Base-by-base conservation (phyloP, 2,888 invertebrate genomes). In the Sylvicola cinctus region DNA sequence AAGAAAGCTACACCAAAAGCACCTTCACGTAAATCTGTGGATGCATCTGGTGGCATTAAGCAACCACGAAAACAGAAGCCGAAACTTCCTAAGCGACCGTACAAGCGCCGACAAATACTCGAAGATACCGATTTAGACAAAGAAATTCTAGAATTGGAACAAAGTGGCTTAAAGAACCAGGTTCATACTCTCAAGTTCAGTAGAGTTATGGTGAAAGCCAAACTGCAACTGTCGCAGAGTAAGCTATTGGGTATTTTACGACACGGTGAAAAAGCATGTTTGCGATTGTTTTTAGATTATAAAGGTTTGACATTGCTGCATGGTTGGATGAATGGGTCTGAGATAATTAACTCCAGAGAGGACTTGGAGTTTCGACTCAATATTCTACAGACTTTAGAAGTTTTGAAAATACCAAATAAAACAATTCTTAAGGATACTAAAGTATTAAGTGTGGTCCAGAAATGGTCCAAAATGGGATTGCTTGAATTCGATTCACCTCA, bases 351-450 rank as follows among this genome's bases (percentile, higher is more conserved):
- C 29, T 7, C 28, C 4, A 39, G 42, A 26, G 25, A 16, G 12
- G 37, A 39, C 7, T 17, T 36, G 3, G 30, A 32, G 32, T 41
- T 31, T 54, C 81, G 83, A 58, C 65, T 68, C 41, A 74, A 76
- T 46, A 65, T 80, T 49, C 60, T 95, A 16, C 72, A 75, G 47
- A 81, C 87, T 0, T 60, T 96, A 37, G 74, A 76, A 42, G 70
- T 75, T 15, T 65, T 96, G 42, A 93, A 95, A 8, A 87, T 96
- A 42, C 77, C 83, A 3, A 91, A 93, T 57, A 88, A 84, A 59
- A 88, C 87, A 0, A 77, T 88, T 66, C 63, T 96, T 7, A 78
- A 81, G 47, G 93, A 95, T 50, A 88, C 85, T 46, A 84, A 90
- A 47, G 80, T 96, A 42, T 68, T 85, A 47, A 65, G 70, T 16